phyloP scores from a whole-genome alignment of 2,113 vertebrate species.

The Porphyrio hochstetteri region DNA sequence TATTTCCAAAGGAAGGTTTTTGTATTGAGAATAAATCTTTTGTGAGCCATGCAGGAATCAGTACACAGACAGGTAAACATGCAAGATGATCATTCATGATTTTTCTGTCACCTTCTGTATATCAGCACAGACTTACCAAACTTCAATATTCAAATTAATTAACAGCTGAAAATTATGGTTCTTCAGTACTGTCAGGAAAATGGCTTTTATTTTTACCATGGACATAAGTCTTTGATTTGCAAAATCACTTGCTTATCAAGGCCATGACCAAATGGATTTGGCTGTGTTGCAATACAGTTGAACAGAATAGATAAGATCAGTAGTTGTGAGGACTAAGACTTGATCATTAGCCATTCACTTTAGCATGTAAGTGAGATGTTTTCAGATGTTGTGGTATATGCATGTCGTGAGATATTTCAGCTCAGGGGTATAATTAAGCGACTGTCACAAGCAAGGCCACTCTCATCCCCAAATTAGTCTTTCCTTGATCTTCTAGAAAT shows the following conservation, averaged over 20 bases:
- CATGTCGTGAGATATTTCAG: neutral
- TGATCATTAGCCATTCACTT: neutral
- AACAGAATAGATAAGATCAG: neutral
- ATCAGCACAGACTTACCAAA: neutral
- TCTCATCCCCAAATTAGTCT: neutral
- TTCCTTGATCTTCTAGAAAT: neutral
- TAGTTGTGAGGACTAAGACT: neutral
- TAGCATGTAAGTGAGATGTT: neutral
- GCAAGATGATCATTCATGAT: neutral
- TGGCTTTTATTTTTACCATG: neutral
- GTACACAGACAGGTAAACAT: neutral
- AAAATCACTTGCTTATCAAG: neutral
- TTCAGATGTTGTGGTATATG: neutral
- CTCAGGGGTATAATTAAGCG: neutral
- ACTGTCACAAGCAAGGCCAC: neutral
- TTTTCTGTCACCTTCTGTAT: neutral
- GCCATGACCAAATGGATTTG: neutral
- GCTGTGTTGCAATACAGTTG: neutral
- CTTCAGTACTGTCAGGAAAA: neutral
- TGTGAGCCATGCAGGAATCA: neutral
- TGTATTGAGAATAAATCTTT: neutral
- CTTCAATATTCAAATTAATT: neutral
- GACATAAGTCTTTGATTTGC: neutral
- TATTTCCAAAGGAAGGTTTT: neutral
- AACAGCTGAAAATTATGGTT: neutral